These are phyloP conservation scores for Scomber japonicus DNA, from an alignment of 2,113 vertebrate genomes.

Conservation along the genomic window DNA sequence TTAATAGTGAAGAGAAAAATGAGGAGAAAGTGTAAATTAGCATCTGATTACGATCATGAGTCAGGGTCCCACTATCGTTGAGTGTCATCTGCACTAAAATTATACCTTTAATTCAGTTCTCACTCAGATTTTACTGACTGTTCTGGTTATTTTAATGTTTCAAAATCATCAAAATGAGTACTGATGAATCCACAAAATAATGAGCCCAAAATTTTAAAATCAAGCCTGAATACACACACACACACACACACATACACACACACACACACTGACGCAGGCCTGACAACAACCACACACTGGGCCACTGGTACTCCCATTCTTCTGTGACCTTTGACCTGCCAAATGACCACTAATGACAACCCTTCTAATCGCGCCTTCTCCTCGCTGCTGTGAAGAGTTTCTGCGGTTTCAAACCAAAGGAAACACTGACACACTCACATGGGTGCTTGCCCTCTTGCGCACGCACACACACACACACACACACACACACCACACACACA, in stretches of 20 bases:
- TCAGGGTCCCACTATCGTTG: neutral
- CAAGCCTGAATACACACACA: too few relatives aligned
- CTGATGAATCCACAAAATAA: neutral
- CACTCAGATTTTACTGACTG: too few relatives aligned
- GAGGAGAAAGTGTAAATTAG: neutral
- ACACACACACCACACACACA: constrained; percentile 15
- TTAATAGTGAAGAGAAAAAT: neutral
- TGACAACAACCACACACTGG: neutral
- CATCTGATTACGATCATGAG: neutral
- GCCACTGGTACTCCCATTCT: constrained; percentile 19
- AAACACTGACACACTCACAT: constrained; percentile 44
- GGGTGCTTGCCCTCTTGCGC: constrained; percentile 18
- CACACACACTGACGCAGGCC: neutral
- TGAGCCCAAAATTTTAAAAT: neutral
- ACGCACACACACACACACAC: constrained; percentile 1
- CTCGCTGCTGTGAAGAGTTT: constrained; percentile 33
- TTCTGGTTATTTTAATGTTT: neutral
- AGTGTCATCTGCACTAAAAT: neutral
- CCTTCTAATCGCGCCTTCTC: constrained; percentile 32
- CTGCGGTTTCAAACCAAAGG: constrained; percentile 46
- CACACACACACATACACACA: too few relatives aligned
- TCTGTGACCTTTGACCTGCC: constrained; percentile 54
- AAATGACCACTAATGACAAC: constrained; percentile 20
- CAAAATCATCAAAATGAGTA: neutral
- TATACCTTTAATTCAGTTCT: neutral